These are phyloP conservation scores for Cochlearius cochlearius DNA, from an alignment of 2,113 vertebrate species.

Conservation along the genomic window DNA sequence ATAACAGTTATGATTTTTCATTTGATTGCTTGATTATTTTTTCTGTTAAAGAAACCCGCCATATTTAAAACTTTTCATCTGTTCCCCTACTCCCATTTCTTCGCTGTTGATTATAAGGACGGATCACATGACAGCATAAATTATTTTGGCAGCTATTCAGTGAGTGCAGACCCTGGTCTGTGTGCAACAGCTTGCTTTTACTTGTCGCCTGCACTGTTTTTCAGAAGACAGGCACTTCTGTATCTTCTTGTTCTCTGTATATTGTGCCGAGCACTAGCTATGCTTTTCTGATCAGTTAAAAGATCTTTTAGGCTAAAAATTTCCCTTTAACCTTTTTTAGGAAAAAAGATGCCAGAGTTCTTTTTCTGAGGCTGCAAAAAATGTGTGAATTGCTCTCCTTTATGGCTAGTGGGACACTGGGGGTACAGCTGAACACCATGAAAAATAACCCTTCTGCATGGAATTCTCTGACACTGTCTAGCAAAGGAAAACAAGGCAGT, in stretches of 20 bases:
- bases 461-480: background rate
- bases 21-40: background rate
- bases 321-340: background rate
- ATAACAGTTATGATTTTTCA: slow-evolving; percentile 1
- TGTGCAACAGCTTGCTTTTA: background rate
- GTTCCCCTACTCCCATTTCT: background rate
- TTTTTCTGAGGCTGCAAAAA: background rate
- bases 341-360: background rate
- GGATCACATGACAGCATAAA: background rate
- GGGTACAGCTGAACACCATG: background rate
- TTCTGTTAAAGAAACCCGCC: background rate
- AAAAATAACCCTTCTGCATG: background rate
- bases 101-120: background rate
- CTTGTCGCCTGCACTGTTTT: background rate
- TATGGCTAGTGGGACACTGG: background rate
- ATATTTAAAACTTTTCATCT: background rate
- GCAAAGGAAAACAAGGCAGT: background rate
- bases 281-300: background rate
- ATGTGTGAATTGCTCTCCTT: background rate
- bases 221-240: background rate
- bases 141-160: background rate
- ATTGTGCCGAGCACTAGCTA: rapidly evolving
- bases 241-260: background rate
- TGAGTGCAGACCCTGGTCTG: background rate
- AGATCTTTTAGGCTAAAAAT: background rate